These are phyloP conservation scores for Xenentodon cancila DNA, from an alignment of 2,797 vertebrate genomes.

Conservation along the genomic window DNA sequence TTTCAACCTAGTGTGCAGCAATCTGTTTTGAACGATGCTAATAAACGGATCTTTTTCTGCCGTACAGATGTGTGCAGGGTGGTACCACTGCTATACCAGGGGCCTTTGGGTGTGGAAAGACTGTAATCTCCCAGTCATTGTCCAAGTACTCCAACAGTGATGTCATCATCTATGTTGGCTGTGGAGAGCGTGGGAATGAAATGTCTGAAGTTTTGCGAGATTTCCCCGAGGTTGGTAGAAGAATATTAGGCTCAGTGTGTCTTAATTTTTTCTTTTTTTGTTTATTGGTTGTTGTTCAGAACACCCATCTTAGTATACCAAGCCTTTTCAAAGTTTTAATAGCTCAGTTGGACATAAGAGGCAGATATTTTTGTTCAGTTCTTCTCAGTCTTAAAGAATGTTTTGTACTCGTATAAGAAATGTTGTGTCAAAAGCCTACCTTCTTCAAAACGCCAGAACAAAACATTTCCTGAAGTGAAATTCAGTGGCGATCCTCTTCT, in stretches of 20 bases:
- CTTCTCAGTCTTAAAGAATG: no score
- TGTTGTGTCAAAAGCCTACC: no score
- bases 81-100: constrained; percentile 98
- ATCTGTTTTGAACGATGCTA: neutral
- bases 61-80: constrained; percentile 93
- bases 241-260: neutral
- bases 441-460: no score
- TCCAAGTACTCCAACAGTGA: constrained; percentile 99
- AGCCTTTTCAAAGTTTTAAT: no score
- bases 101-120: constrained; percentile 99
- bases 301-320: no score
- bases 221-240: constrained; percentile 81
- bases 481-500: no score
- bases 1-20: no score
- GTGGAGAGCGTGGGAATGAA: constrained; percentile 98
- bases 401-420: no score
- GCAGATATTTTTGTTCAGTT: no score
- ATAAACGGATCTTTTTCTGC: constrained; percentile 6
- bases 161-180: constrained; percentile 97
- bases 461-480: no score
- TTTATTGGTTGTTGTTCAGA: no score
- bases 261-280: neutral
- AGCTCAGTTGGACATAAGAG: no score
- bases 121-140: constrained; percentile 97
- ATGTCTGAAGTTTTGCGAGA: constrained; percentile 99